Evolutionary conservation across 2,797 vertebrate genomes (phyloP), one percentile per base, ranked within the genome.

Genomic region (Champsocephalus gunnari): DNA sequence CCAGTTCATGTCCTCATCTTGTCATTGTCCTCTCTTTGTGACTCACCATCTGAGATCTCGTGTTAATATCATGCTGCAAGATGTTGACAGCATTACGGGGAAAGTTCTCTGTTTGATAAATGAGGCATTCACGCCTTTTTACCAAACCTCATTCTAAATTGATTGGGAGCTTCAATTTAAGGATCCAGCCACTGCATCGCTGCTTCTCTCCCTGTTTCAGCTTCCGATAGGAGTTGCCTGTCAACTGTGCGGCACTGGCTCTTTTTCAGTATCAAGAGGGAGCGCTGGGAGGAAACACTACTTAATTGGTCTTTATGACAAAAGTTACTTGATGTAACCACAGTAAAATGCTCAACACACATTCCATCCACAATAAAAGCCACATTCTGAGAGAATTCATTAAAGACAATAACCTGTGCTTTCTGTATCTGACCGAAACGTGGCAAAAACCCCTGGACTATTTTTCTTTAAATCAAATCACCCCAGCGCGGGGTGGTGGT

Each of bases 221-320:
- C 64, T 50, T 90, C 89, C 86, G 90, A 41, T 12, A 66, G 82
- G 86, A 87, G 73, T 66, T 55, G 59, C 70, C 77, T 87, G 85
- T 88, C 88, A 84, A 43, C 61, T 61, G 43, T 60, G 80, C 68
- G 44, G 73, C 38, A 17, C 75, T 71, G 49, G 48, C 47, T 63
- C 56, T 76, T 73, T 81, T 63, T 77, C 57, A 73, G 53, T 43
- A 57, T 71, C 34, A 28, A 19, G 57, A 63, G 12, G 58, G 59
- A 79, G 54, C n/a, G n/a, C 45, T 67, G 44, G 55, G 65, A 77
- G 58, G 61, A 49, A 87, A 79, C 55, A 43, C 53, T 1, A 44
- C 32, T 63, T 88, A 85, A 83, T 85, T 89, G 79, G 78, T 61
- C 82, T 82, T 83, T 67, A 73, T 72, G 50, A 85, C 54, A 77